phyloP scores from a whole-genome alignment of 2,888 invertebrate genomes.

The Salpingus planirostris region DNA sequence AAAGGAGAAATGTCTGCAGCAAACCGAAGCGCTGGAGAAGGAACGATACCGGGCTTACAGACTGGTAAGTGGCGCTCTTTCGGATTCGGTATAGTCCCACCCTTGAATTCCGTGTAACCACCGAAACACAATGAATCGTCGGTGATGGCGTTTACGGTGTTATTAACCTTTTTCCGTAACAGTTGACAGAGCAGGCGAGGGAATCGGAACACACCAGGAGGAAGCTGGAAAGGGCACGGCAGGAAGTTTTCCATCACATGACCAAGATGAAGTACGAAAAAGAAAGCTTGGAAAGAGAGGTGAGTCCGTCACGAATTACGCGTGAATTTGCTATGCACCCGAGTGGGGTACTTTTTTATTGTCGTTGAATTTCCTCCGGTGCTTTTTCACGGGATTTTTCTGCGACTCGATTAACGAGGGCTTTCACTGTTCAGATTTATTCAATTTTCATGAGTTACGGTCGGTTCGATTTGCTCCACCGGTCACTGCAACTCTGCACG shows the following conservation, averaged over 20 bases:
- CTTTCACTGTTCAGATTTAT: conserved; percentile 8
- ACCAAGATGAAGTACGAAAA: conserved; percentile 50
- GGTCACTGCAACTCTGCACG: no score
- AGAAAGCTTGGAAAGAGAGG: conserved; percentile 49
- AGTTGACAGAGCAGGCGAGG: conserved; percentile 49
- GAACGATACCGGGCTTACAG: conserved; percentile 43
- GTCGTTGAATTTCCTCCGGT: no score
- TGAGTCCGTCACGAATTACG: conserved; percentile 27
- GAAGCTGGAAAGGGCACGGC: conserved; percentile 48
- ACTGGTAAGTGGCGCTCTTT: conserved; percentile 33
- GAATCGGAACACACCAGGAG: conserved; percentile 49
- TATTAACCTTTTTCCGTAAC: conserved; percentile 25
- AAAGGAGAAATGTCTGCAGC: conserved; percentile 42
- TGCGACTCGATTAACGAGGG: no score
- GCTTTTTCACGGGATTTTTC: no score
- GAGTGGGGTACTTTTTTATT: no score
- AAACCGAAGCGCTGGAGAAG: conserved; percentile 42
- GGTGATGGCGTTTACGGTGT: no score
- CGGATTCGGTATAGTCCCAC: background rate
- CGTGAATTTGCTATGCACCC: no score
- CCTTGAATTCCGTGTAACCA: background rate
- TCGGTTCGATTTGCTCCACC: background rate
- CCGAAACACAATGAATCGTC: no score
- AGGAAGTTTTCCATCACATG: conserved; percentile 51
- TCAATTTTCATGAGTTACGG: background rate